Evolutionary conservation across 2,113 vertebrate genomes (phyloP).

Genomic region (Labeo catla): DNA sequence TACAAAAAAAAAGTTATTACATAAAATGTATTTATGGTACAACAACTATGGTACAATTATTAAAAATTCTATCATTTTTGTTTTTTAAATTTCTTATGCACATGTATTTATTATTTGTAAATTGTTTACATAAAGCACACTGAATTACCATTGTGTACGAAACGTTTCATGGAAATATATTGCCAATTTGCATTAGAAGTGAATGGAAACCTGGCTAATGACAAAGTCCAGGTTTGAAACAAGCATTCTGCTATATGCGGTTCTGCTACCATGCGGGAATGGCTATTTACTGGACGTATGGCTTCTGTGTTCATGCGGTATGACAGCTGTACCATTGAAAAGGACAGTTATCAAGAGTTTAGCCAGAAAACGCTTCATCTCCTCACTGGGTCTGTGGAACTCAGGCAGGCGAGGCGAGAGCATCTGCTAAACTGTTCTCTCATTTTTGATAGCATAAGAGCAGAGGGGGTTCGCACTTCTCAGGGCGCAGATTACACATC

Average conservation of each 20-base stretch:
- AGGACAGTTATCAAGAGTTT: conserved; percentile 9
- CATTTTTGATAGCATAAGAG: conserved; percentile 58
- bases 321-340: conserved; percentile 5
- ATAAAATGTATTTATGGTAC: too few species aligned
- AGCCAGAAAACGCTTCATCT: conserved; percentile 9
- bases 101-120: too few species aligned
- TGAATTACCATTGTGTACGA: too few species aligned
- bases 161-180: too few species aligned
- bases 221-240: neutral
- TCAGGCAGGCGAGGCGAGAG: conserved; percentile 67
- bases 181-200: neutral
- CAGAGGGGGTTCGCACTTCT: conserved; percentile 33
- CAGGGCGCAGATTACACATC: neutral
- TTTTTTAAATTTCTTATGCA: too few species aligned
- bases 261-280: neutral
- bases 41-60: too few species aligned
- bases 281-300: neutral
- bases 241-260: neutral
- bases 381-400: conserved; percentile 30
- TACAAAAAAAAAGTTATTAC: too few species aligned
- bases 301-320: neutral
- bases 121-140: too few species aligned
- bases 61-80: too few species aligned
- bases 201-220: neutral
- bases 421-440: conserved; percentile 74